These are phyloP conservation scores for Sebastes baramenuke DNA, from an alignment of 2,797 vertebrate genomes.

Conservation along the genomic window DNA sequence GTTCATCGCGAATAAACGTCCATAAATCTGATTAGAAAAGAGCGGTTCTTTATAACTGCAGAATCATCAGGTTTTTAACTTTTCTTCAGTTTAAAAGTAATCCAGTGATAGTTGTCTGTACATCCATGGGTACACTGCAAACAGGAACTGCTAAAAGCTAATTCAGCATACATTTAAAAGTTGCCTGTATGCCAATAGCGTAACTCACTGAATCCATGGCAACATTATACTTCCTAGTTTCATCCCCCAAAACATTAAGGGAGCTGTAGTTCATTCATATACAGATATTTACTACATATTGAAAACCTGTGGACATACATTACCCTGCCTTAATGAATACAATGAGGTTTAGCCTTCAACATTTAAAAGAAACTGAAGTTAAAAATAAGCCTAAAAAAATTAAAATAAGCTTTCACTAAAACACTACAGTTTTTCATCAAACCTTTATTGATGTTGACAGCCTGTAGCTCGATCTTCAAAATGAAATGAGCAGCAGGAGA, in stretches of 20 bases:
- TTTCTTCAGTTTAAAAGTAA: no score
- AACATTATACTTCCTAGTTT: background rate
- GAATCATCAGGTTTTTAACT: no score
- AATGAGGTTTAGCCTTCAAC: background rate
- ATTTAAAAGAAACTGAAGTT: background rate
- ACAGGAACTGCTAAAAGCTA: no score
- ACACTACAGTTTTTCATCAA: no score
- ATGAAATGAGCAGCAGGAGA: no score
- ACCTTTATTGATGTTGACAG: no score
- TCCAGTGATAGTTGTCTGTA: no score
- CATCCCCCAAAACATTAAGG: background rate
- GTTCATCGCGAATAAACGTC: background rate
- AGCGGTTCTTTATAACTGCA: background rate
- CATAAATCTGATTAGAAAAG: background rate
- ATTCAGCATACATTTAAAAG: no score
- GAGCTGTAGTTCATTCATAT: background rate
- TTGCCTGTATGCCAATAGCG: background rate
- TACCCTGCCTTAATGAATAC: background rate
- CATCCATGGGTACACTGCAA: fast-evolving
- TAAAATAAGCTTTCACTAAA: no score
- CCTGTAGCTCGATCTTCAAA: fast-evolving
- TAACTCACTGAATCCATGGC: background rate
- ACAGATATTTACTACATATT: background rate
- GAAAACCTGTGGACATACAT: background rate
- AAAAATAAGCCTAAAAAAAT: no score